Percentiles rank a stretch among this genome's conserved stretches.
These are phyloP conservation scores for Stichodactyla helianthus DNA, from an alignment of 64 coral and sea anemone species.

Conservation along the genomic window DNA sequence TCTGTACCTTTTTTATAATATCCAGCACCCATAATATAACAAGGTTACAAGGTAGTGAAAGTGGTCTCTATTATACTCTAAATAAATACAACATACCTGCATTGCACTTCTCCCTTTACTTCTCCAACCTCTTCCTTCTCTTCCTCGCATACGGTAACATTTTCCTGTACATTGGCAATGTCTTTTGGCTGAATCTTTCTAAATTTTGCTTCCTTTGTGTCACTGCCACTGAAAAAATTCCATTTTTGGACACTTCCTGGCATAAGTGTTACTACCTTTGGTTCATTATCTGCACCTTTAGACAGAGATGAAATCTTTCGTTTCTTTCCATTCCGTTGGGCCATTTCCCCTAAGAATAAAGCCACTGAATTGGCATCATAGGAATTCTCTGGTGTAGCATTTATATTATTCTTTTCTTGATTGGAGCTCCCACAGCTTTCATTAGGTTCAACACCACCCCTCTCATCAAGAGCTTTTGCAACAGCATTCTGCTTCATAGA, in stretches of 20 bases:
- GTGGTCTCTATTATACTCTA: too few species aligned
- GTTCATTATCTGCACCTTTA: background rate
- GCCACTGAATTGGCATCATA: slow-evolving; percentile 91
- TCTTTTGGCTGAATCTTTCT: slow-evolving; percentile 63
- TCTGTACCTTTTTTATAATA: too few species aligned
- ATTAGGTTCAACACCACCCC: background rate
- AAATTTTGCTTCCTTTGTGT: slow-evolving; percentile 58
- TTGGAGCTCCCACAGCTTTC: background rate
- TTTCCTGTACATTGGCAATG: background rate
- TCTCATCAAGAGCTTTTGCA: background rate
- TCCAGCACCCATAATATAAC: too few species aligned
- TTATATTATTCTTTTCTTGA: background rate
- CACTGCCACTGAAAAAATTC: slow-evolving; percentile 11
- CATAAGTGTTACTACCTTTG: slow-evolving; percentile 15
- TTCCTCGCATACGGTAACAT: slow-evolving; percentile 16
- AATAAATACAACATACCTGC: background rate
- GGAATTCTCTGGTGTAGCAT: slow-evolving; percentile 26
- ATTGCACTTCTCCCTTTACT: background rate
- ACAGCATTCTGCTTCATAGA: background rate
- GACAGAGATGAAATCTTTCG: background rate
- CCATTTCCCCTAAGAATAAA: slow-evolving; percentile 82
- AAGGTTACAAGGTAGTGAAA: too few species aligned
- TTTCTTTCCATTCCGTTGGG: slow-evolving; percentile 82
- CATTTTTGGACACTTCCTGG: background rate
- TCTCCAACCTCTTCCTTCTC: slow-evolving; percentile 28